A percentile compares a stretch with the other conserved stretches of the same genome.
Conservation (phyloP, 2,888 invertebrate genomes). For the Eilema caniola region DNA sequence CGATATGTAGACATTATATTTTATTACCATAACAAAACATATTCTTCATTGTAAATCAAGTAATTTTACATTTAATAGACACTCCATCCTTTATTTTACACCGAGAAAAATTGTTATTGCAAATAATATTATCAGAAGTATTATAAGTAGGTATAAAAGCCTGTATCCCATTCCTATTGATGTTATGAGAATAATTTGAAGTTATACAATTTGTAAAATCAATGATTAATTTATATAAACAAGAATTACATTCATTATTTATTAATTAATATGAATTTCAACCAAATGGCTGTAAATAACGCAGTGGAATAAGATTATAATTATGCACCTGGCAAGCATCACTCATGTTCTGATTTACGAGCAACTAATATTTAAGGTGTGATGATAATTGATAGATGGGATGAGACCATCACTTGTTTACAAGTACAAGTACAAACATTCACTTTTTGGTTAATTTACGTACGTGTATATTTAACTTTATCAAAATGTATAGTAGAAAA, state of each 20-base stretch:
- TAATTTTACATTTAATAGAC: not conserved
- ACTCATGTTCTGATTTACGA: constrained; percentile 12
- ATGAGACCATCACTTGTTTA: constrained; percentile 11
- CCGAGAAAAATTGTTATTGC: not conserved
- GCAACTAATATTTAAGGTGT: constrained; percentile 19
- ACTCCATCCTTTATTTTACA: not conserved
- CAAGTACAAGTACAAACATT: not conserved
- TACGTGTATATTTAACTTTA: not conserved
- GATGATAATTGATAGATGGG: constrained; percentile 22
- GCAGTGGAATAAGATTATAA: constrained; percentile 14
- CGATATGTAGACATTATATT: too few relatives aligned
- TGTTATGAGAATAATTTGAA: constrained; percentile 11
- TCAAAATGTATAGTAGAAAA: too few relatives aligned
- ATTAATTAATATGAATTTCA: constrained; percentile 24
- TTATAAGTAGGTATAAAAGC: not conserved
- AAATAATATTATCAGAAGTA: not conserved
- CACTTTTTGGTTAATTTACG: not conserved
- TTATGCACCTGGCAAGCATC: constrained; percentile 19
- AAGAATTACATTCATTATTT: constrained; percentile 18
- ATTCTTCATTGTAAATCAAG: not conserved
- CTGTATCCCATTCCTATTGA: constrained; percentile 24
- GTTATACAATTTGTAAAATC: constrained; percentile 35
- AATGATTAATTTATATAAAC: constrained; percentile 42
- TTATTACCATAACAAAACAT: not conserved
- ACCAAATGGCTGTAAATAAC: constrained; percentile 24